These are phyloP conservation scores for Clostera curtula DNA, from an alignment of 2,888 invertebrate species.

Conservation along the genomic window DNA sequence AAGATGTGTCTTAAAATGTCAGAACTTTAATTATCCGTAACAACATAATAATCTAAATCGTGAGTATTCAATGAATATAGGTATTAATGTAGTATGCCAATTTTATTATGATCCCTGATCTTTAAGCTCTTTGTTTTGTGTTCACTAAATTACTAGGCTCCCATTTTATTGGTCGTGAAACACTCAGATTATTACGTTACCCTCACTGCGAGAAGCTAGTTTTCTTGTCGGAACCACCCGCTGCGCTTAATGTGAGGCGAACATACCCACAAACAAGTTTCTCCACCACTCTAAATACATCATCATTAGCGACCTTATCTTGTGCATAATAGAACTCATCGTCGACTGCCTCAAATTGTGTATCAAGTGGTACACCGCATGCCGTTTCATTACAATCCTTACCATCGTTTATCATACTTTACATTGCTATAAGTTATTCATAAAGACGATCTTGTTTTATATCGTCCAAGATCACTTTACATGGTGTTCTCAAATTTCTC, in stretches of 20 bases:
- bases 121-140: constrained; percentile 10
- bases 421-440: constrained; percentile 72
- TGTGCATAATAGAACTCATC: constrained; percentile 22
- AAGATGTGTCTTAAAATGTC: constrained; percentile 55
- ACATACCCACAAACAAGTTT: constrained; percentile 47
- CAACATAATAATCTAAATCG: constrained; percentile 66
- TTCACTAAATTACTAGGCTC: constrained; percentile 30
- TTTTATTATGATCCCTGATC: constrained; percentile 28
- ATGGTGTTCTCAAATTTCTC: constrained; percentile 63
- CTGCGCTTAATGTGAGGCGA: constrained; percentile 67
- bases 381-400: constrained; percentile 65
- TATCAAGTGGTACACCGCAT: constrained; percentile 48
- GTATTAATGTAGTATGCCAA: constrained; percentile 43
- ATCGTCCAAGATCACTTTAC: constrained; percentile 57
- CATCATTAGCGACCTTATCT: constrained; percentile 33
- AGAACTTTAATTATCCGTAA: constrained; percentile 65
- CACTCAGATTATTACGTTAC: constrained; percentile 67
- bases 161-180: constrained; percentile 47
- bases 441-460: constrained; percentile 62
- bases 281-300: constrained; percentile 29
- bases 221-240: constrained; percentile 64
- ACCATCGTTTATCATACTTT: constrained; percentile 72
- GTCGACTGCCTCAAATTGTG: constrained; percentile 24
- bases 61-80: constrained; percentile 62
- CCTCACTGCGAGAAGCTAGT: constrained; percentile 60